Evolutionary conservation across 2,113 vertebrate species (phyloP).

Genomic region (Mastomys natalensis): DNA sequence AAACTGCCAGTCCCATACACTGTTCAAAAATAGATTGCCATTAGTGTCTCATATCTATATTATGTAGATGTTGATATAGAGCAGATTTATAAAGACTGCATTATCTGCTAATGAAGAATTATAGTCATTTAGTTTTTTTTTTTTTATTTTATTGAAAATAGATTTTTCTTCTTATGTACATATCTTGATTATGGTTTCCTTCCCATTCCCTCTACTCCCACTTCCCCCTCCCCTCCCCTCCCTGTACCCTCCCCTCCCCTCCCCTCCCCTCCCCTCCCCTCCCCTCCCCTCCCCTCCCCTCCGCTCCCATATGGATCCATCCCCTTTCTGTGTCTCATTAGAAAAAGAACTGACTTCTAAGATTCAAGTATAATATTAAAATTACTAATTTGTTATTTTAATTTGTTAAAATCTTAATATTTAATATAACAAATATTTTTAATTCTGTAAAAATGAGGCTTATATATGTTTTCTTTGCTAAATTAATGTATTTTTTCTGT

Average conservation of each 20-base stretch:
- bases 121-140: conserved; percentile 92
- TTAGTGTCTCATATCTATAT: conserved; percentile 87
- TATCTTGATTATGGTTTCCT: not conserved
- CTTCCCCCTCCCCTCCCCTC: too few relatives aligned
- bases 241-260: too few relatives aligned
- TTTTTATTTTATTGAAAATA: not conserved
- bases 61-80: conserved; percentile 87
- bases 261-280: too few relatives aligned
- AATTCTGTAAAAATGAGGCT: not conserved
- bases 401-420: too few relatives aligned
- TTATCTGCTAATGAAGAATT: conserved; percentile 93
- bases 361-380: not conserved
- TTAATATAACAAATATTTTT: not conserved
- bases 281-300: rapidly evolving
- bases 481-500: conserved; percentile 91
- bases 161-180: not conserved
- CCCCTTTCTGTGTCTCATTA: not conserved
- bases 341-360: not conserved
- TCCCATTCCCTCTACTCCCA: too few relatives aligned
- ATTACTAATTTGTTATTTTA: too few relatives aligned
- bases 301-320: not conserved
- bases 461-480: conserved; percentile 90
- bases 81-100: conserved; percentile 88
- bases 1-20: conserved; percentile 89
- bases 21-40: conserved; percentile 90